These are phyloP conservation scores for Patella depressa DNA, from an alignment of 2,888 invertebrate species.

Conservation along the genomic window DNA sequence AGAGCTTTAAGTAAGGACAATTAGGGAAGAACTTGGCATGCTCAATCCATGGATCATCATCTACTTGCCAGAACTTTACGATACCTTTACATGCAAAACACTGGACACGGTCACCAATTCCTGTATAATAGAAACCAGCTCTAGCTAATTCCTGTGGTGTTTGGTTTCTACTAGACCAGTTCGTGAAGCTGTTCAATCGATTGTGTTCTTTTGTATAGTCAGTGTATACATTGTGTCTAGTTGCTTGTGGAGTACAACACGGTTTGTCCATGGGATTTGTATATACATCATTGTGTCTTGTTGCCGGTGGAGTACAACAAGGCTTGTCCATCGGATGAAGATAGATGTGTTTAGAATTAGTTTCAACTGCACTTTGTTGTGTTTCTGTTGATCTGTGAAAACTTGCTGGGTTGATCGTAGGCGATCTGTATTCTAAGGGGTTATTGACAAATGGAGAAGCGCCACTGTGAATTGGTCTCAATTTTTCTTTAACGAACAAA, in stretches of 20 bases:
- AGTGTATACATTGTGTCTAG: too few relatives aligned
- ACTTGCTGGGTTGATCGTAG: neutral
- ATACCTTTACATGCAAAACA: neutral
- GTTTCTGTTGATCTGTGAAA: neutral
- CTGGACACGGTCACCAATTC: neutral
- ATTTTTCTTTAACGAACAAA: neutral
- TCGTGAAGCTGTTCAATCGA: neutral
- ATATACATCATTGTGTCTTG: neutral
- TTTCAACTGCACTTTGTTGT: neutral
- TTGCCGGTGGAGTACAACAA: neutral
- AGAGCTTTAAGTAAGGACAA: neutral
- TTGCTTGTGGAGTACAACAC: neutral
- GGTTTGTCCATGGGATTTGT: neutral
- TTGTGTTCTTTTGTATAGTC: neutral
- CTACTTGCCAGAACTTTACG: neutral
- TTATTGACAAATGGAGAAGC: neutral
- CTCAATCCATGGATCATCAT: neutral
- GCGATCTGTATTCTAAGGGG: neutral
- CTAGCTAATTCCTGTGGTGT: neutral
- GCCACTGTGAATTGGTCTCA: neutral
- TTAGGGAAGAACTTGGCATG: neutral
- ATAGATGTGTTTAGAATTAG: too few relatives aligned
- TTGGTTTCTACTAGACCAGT: neutral
- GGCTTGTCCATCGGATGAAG: neutral
- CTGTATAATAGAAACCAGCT: neutral